These are phyloP conservation scores for Bucorvus abyssinicus DNA, from an alignment of 2,797 vertebrate genomes.

Conservation along the genomic window DNA sequence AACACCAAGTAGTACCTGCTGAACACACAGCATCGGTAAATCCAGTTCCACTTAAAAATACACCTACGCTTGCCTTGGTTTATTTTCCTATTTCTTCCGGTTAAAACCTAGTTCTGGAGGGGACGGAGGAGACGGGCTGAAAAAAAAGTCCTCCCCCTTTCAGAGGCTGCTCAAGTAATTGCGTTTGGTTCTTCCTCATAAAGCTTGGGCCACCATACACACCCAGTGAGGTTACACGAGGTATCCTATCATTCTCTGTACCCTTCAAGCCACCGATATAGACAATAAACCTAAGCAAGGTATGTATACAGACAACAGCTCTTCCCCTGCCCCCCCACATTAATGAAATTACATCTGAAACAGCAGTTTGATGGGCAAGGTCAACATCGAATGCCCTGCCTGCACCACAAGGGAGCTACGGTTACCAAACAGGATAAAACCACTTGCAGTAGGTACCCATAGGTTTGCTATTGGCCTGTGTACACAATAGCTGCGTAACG, in stretches of 20 bases:
- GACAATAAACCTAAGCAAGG: not conserved
- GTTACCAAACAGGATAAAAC: not conserved
- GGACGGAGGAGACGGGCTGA: fast-evolving
- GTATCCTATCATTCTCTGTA: not conserved
- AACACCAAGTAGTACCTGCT: not conserved
- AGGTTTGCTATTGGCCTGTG: not conserved
- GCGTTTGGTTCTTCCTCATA: not conserved
- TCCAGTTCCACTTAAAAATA: not conserved
- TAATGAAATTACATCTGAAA: not conserved
- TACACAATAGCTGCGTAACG: not conserved
- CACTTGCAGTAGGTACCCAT: not conserved
- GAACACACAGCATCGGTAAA: not conserved
- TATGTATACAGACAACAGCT: not conserved
- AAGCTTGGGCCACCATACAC: not conserved
- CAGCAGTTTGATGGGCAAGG: not conserved
- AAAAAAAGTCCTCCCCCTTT: not conserved
- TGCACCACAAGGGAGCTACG: not conserved
- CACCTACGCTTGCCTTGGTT: not conserved
- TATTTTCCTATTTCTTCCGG: not conserved
- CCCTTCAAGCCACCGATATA: not conserved
- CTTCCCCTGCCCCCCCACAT: too few relatives aligned
- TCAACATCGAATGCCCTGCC: not conserved
- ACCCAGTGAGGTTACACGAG: not conserved
- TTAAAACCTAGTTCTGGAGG: not conserved
- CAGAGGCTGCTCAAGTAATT: not conserved